Conservation (phyloP, 1,140 invertebrate species). For the Cherax quadricarinatus region DNA sequence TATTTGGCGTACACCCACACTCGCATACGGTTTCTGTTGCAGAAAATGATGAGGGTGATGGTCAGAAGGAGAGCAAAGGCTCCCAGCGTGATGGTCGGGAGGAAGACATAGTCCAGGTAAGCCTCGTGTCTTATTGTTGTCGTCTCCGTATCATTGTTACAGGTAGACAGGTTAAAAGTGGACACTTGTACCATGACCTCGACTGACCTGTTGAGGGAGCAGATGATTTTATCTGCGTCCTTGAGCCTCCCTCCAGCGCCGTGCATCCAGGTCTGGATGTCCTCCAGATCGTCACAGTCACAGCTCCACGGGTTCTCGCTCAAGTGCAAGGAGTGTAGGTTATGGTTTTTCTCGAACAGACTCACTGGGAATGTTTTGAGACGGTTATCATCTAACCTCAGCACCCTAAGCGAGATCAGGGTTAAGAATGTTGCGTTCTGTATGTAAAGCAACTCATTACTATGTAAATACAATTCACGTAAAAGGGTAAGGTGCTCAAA, state of each 20-base stretch:
- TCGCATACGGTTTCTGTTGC: conserved; percentile 90
- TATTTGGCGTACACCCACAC: conserved; percentile 94
- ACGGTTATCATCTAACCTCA: conserved; percentile 87
- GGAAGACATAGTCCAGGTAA: conserved; percentile 85
- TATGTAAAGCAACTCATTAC: conserved; percentile 84
- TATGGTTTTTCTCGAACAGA: conserved; percentile 82
- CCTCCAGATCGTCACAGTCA: conserved; percentile 88
- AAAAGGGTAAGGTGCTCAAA: conserved; percentile 85
- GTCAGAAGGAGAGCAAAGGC: conserved; percentile 82
- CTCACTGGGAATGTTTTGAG: conserved; percentile 86
- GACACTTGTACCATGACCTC: conserved; percentile 58
- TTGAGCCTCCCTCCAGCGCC: conserved; percentile 81
- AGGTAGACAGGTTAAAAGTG: conserved; percentile 64
- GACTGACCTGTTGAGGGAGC: conserved; percentile 71
- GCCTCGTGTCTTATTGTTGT: conserved; percentile 62
- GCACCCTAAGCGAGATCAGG: conserved; percentile 83
- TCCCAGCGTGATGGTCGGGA: conserved; percentile 85
- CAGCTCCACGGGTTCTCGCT: conserved; percentile 92
- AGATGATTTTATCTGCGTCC: conserved; percentile 79
- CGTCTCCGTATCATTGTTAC: conserved; percentile 60
- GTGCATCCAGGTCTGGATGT: conserved; percentile 87
- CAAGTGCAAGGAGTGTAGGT: conserved; percentile 81
- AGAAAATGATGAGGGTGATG: conserved; percentile 84
- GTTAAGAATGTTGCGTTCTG: conserved; percentile 87
- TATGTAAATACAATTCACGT: conserved; percentile 82